Base-by-base conservation (phyloP, 2,113 vertebrate species). In the Mustelus asterias region DNA sequence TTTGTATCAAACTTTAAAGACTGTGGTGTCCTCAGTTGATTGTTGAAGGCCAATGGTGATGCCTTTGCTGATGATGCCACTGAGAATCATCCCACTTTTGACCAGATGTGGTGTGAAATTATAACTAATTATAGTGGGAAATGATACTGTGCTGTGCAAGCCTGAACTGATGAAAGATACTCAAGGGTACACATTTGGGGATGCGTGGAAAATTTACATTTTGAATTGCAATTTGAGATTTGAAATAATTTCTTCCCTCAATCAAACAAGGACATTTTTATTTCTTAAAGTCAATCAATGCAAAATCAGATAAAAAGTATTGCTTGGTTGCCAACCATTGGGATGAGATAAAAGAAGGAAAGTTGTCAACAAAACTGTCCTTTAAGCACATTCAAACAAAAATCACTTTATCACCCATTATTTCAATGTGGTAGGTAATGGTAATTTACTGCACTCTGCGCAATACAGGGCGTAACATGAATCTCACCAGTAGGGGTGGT, bases 61-160 rank as follows among this genome's bases (percentile, higher is more conserved):
- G 67, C 33, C 70, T 95, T 72, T 70, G 24, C 41, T 95, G 94
- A 95, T 95, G 94, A 76, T 76, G 54, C 94, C 22, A 95, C 69
- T 54, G 94, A 95, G 94, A 76, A 95, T 95, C 67, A 33, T 72
- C 69, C 24, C 41, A 72, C 37, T 76, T 95, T 44, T 76, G 69
- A 95, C 24, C 70, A 95, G 94, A 95, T 95, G 94, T 70, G 65
- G 94, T 69, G 41, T 95, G 94, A 95, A 95, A 95, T 95, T 95
- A 95, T 72, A 95, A 76, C 94, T 95, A 95, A 95, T 95, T 95
- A 95, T 54, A 76, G 37, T 41, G 14, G 67, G 54, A 95, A 94
- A 41, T 70, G 8, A 94, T 94, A 48, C 67, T 48, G 41, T 48
- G 44, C 94, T 26, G 94, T 29, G 69, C 29, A 20, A 67, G 67